Evolutionary conservation across 2,113 vertebrate species (phyloP), one percentile per base, ranked within the genome.

Genomic region (Trachemys scripta): DNA sequence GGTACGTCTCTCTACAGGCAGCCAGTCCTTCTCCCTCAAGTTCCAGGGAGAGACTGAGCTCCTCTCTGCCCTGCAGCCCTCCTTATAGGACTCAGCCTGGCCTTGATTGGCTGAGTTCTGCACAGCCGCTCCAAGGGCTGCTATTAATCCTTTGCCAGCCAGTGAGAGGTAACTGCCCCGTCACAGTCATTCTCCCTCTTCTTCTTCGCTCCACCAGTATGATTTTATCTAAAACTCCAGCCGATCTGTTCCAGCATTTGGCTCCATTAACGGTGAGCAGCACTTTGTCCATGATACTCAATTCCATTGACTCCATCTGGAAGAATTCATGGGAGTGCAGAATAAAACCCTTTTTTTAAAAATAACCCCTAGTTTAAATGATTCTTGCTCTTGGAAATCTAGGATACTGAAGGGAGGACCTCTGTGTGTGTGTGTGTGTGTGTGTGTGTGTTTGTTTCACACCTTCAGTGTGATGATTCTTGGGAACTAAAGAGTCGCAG

Each of bases 271-370:
- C 45, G 14, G 69, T 59, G 93, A 93, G 59, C 87, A 95, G 78
- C 50, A 2, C 0, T 0, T 31, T 79, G 45, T 59, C 35, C 0
- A 0, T 91, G 57, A n/a, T 78, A 54, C 35, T 92, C 6, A 2
- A 54, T 83, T 54, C 57, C 81, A 14, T 3, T 72, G 59, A 45
- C 82, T 47, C 47, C 54, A 54, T 11, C 29, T 25, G 54, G 45
- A 94, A 81, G 50, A 65, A n/a, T 85, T 90, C n/a, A 4, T 57
- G 85, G 16, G 72, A 85, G 45, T 47, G 54, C 54, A 1, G 65
- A n/a, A 25, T 47, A 25, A 50, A 79, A 84, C 38, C 31, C 13
- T 82, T 69, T 75, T 62, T 7, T 3, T 31, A 62, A 72, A 75
- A 38, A 42, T 24, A 20, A 38, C 5, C 35, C 29, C 51, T 84